Evolutionary conservation across 1,140 invertebrate genomes (phyloP).

Genomic region (Drosophila tristis): DNA sequence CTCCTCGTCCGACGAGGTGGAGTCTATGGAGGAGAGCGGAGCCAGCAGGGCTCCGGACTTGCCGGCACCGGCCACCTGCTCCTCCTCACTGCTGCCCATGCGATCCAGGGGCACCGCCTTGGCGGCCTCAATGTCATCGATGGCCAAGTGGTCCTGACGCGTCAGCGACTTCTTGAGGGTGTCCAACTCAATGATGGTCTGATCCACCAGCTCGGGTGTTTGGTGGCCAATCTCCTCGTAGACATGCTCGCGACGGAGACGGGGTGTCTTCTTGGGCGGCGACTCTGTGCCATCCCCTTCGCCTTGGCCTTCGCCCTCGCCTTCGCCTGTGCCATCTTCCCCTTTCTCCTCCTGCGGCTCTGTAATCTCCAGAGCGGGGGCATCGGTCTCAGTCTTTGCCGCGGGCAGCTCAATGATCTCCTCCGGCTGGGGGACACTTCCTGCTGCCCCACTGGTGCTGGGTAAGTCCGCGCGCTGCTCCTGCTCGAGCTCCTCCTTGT

Average conservation of each 20-base stretch:
- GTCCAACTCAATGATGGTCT: slow-evolving; percentile 59
- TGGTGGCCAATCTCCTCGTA: slow-evolving; percentile 86
- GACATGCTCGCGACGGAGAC: slow-evolving; percentile 86
- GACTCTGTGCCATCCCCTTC: slow-evolving; percentile 19
- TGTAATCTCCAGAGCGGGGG: slow-evolving; percentile 46
- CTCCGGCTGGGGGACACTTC: slow-evolving; percentile 69
- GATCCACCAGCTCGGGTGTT: slow-evolving; percentile 52
- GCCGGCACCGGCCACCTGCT: slow-evolving; percentile 51
- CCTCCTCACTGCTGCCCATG: slow-evolving; percentile 84
- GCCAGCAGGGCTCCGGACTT: slow-evolving; percentile 57
- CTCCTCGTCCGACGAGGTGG: slow-evolving; percentile 79
- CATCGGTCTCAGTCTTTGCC: slow-evolving; percentile 48
- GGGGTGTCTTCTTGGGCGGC: slow-evolving; percentile 80
- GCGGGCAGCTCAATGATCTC: slow-evolving; percentile 80
- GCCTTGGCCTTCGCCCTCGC: neutral
- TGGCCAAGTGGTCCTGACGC: slow-evolving; percentile 63
- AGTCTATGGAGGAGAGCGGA: slow-evolving; percentile 80
- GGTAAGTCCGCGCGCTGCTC: slow-evolving; percentile 35
- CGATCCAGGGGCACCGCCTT: slow-evolving; percentile 73
- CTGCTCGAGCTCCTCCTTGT: slow-evolving; percentile 49
- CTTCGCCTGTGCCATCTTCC: slow-evolving; percentile 7
- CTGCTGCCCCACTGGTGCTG: slow-evolving; percentile 46
- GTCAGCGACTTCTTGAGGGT: slow-evolving; percentile 68
- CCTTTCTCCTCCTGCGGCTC: slow-evolving; percentile 54
- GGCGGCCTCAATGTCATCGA: slow-evolving; percentile 66